Conservation (phyloP, 2,888 invertebrate species). For the Epinotia brunnichana region DNA sequence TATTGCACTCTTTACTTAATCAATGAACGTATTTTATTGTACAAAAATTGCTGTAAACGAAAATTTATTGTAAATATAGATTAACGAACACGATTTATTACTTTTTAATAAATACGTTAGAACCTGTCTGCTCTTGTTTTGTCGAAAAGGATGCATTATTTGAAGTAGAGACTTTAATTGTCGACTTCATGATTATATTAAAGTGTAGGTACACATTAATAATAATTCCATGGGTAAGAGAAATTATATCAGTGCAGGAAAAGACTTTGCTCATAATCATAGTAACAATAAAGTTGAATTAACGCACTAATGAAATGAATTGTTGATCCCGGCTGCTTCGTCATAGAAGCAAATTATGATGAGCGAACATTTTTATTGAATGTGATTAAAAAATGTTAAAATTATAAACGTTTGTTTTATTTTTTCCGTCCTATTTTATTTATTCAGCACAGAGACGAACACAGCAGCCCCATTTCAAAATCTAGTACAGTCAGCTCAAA, state of each 20-base stretch:
- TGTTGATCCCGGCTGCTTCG: constrained; percentile 29
- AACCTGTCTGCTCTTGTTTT: constrained; percentile 8
- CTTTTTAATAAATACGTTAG: not conserved
- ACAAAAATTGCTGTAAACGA: constrained; percentile 23
- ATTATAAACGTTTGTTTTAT: constrained; percentile 48
- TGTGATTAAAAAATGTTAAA: constrained; percentile 67
- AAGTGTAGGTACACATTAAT: constrained; percentile 11
- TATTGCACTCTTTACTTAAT: constrained; percentile 31
- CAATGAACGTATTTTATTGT: constrained; percentile 31
- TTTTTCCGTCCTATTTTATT: constrained; percentile 7
- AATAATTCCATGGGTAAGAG: constrained; percentile 49
- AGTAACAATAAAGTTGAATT: constrained; percentile 21
- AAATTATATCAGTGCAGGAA: constrained; percentile 30
- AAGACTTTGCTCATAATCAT: constrained; percentile 59
- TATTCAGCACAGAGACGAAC: not conserved
- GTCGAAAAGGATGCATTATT: not conserved
- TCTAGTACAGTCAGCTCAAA: too few relatives aligned
- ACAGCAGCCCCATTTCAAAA: not conserved
- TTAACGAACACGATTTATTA: constrained; percentile 11
- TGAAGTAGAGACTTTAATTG: not conserved
- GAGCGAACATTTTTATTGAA: constrained; percentile 63
- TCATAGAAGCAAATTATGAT: constrained; percentile 48
- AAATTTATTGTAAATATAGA: constrained; percentile 40
- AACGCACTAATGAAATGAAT: constrained; percentile 42
- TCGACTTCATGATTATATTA: not conserved